Evolutionary conservation across 1,140 invertebrate species (phyloP), one percentile per base, ranked within the genome.

Genomic region (Trichomalopsis sarcophagae): DNA sequence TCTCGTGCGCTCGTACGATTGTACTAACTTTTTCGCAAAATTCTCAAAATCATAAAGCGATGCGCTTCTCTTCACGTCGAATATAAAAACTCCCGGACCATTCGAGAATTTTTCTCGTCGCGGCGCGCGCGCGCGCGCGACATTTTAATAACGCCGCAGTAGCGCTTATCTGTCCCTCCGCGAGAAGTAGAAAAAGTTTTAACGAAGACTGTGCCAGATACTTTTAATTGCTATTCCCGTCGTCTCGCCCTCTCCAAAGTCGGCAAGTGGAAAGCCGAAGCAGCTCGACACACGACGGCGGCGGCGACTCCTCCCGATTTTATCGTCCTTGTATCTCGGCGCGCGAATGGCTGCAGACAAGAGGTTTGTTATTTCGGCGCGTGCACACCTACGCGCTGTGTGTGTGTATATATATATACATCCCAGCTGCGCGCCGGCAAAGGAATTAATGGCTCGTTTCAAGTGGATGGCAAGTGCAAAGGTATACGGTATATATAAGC

Each of bases 131-230:
- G 89, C 74, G 90, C 87, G 90, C 89, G 89, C 90, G 90, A 91
- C 91, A 89, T 92, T 92, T 92, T 92, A 92, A 92, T 92, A 93
- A 92, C 92, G 90, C 69, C 81, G 44, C 82, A 84, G 89, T n/a
- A 62, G 55, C 55, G 55, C 55, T 62, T 62, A 62, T 62, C 55
- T 62, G 0, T 5, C 13, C 17, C 47, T 50, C 50, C n/a, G 27
- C n/a, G 27, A 86, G 86, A 88, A 90, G 87, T 86, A 86, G 88
- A 90, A 91, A 92, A 91, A 93, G 92, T 91, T 92, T 92, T 92
- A 93, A 92, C 91, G 91, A 92, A 93, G 92, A 92, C 92, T 93
- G 90, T 90, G 90, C 90, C 91, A 91, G 92, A 92, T 93, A 92
- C 91, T 92, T 92, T 93, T 93, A 92, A 92, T 92, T 93, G 91